Evolutionary conservation across 2,113 vertebrate species (phyloP).

Genomic region (Nematolebias whitei): DNA sequence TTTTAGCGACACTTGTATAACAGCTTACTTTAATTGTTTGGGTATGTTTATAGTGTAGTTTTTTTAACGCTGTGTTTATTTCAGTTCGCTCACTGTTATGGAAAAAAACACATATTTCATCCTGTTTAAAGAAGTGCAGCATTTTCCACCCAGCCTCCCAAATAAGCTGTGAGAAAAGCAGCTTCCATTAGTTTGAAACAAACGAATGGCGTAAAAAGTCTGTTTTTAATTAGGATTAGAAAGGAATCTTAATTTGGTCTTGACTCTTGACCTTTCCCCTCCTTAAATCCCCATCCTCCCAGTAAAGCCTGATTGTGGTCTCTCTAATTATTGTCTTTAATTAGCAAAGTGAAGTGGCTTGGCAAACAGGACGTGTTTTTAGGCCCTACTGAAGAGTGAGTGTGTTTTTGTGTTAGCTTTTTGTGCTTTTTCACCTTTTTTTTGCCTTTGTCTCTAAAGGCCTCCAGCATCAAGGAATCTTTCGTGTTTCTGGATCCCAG

Average conservation of each 20-base stretch:
- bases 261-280: slow-evolving; percentile 49
- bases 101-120: slow-evolving; percentile 47
- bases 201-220: neutral
- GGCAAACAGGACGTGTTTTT: slow-evolving; percentile 41
- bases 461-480: slow-evolving; percentile 98
- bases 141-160: slow-evolving; percentile 3
- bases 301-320: slow-evolving; percentile 39
- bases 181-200: neutral
- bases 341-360: slow-evolving; percentile 59
- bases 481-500: slow-evolving; percentile 96
- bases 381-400: slow-evolving; percentile 8
- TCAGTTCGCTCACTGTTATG: slow-evolving; percentile 29
- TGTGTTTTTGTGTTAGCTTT: neutral
- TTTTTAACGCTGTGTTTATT: slow-evolving; percentile 29
- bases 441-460: slow-evolving; percentile 71
- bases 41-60: slow-evolving; percentile 7
- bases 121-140: slow-evolving; percentile 28
- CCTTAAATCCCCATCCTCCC: slow-evolving; percentile 64
- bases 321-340: slow-evolving; percentile 57
- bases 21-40: slow-evolving; percentile 16
- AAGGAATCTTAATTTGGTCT: slow-evolving; percentile 32
- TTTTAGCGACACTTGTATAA: slow-evolving; percentile 4
- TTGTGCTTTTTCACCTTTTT: neutral
- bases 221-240: slow-evolving; percentile 7
- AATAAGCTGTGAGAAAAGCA: neutral